Base-by-base conservation (phyloP, 1,140 invertebrate genomes). In the Potamilus streckersoni region DNA sequence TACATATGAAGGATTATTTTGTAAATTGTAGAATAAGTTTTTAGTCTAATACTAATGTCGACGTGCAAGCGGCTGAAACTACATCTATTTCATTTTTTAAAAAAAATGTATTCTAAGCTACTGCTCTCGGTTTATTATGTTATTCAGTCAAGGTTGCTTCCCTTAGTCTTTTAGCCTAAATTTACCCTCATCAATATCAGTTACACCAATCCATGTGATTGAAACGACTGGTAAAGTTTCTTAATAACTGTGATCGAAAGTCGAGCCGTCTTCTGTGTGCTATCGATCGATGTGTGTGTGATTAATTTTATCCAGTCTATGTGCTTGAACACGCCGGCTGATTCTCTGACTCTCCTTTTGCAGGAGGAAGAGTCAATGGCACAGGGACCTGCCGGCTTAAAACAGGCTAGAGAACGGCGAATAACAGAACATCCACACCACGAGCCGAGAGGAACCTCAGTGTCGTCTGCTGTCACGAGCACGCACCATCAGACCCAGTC, bases 361-460 rank as follows among this genome's bases (percentile, higher is more conserved):
- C 77, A 86, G 83, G 82, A 83, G 74, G 84, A 86, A 75, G 83
- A 85, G 70, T 83, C 83, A 74, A 84, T 84, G 85, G 83, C 82
- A 82, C 84, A 86, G 77, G 81, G 81, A 73, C 80, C 83, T 82
- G 80, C 75, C 73, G 71, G 81, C 58, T 68, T 76, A 75, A 81
- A 83, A 69, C 55, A 71, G 60, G 65, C 73, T 69, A 73, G 70
- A 67, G 67, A 80, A 61, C 74, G 78, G 72, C 58, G 68, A 65
- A 73, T 55, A 58, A 20, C 70, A 70, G 73, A 75, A 67, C 78
- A 70, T 49, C 38, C 38, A 8, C 38, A 49, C 38, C 38, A 49
- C 38, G 38, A 49, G 38, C 38, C 38, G 38, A 49, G 38, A 49
- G 38, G 38, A 49, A 49, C 38, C 38, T 49, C 38, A 49, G 38